Conservation (phyloP, 2,113 vertebrate species). For the Lipophrys pholis region DNA sequence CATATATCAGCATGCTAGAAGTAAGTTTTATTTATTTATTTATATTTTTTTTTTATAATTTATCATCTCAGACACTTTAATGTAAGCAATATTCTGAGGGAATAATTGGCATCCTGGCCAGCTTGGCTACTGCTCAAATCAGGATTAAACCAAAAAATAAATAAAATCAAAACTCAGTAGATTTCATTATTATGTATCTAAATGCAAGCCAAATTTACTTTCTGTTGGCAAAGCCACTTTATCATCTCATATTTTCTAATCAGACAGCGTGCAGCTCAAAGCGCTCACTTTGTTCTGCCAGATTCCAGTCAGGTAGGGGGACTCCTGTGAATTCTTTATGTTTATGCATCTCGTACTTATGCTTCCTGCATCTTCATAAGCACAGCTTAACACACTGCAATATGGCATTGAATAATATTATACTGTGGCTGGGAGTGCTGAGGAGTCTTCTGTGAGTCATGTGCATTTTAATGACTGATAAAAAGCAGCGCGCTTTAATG, state of each 20-base stretch:
- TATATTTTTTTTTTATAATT: too few species aligned
- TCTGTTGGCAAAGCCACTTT: constrained; percentile 4
- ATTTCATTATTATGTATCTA: too few species aligned
- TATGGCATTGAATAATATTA: constrained; percentile 40
- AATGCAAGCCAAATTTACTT: neutral
- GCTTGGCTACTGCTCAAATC: too few species aligned
- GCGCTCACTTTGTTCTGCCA: constrained; percentile 10
- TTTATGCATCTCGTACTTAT: constrained; percentile 32
- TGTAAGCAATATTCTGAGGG: too few species aligned
- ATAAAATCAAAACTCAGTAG: neutral
- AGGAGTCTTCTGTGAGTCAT: constrained; percentile 33
- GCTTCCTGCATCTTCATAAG: constrained; percentile 33
- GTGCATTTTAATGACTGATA: constrained; percentile 42
- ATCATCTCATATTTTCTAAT: neutral
- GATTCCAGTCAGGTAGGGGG: constrained; percentile 15
- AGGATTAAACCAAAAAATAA: neutral
- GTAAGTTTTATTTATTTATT: too few species aligned
- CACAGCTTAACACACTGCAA: constrained; percentile 30
- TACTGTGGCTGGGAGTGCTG: constrained; percentile 1
- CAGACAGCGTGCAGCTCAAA: neutral
- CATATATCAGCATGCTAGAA: too few species aligned
- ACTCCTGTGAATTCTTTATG: constrained; percentile 39
- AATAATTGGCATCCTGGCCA: too few species aligned
- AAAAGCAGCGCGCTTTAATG: constrained; percentile 48
- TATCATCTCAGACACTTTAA: too few species aligned